Evolutionary conservation across 2,113 vertebrate species (phyloP), one percentile per base, ranked within the genome.

Genomic region (Coryphaenoides rupestris): DNA sequence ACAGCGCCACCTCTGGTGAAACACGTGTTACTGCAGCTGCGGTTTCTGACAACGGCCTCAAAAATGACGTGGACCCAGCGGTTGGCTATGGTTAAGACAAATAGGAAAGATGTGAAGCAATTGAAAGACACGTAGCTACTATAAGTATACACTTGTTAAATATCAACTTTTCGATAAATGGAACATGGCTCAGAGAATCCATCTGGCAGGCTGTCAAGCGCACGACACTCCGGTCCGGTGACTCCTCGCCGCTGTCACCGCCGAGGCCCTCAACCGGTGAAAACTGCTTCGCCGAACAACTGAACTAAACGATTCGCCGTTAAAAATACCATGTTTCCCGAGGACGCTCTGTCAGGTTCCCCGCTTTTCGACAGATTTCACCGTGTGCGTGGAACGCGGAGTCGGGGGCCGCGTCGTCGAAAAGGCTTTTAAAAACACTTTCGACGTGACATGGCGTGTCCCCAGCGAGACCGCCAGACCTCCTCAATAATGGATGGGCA

Each of bases 381-480:
- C 82, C n/a, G n/a, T n/a, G n/a, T n/a, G n/a, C n/a, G n/a, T n/a
- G n/a, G n/a, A n/a, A 70, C 64, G 80, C 60, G 78, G n/a, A 81
- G 77, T 74, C 60, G 70, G 54, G 73, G 33, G 80, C n/a, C n/a
- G n/a, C 81, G 77, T 83, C 72, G 80, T 89, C n/a, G n/a, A 12
- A 88, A 91, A 88, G 87, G 85, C 88, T 78, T 89, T 89, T n/a
- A n/a, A 86, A 90, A 90, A 88, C 83, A 82, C 79, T 90, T 88
- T 40, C 90, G 88, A 89, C 87, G 89, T 88, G 77, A 87, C 84
- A 75, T 73, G 77, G 66, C 54, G 79, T 61, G 78, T 84, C 78
- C 9, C 79, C 65, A n/a, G n/a, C n/a, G 86, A 87, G 84, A 83
- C 74, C 68, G n/a, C 33, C 63, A 61, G 57, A 0, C 66, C 78